phyloP scores from a whole-genome alignment of 2,888 invertebrate species.

The Helleia helle region DNA sequence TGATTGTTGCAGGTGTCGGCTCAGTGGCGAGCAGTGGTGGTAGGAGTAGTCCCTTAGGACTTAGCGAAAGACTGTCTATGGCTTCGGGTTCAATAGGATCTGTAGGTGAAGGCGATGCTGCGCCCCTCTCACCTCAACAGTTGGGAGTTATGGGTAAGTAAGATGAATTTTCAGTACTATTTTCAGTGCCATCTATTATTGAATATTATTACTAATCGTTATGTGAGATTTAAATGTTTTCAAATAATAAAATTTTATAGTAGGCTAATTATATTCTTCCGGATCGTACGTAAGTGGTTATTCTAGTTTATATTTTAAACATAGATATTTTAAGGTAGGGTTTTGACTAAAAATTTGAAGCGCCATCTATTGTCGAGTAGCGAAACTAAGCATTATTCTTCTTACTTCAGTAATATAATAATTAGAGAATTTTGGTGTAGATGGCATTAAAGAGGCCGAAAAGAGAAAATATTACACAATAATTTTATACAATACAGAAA shows the following conservation, averaged over 20 bases:
- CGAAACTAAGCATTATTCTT: conserved; percentile 17
- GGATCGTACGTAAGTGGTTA: too few species aligned
- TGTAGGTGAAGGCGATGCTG: conserved; percentile 74
- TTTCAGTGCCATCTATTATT: conserved; percentile 27
- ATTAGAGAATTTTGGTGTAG: conserved; percentile 12
- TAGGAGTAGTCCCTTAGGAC: conserved; percentile 73
- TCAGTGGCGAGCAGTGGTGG: conserved; percentile 81
- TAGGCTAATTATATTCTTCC: too few species aligned
- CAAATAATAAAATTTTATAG: not conserved
- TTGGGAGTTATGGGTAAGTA: conserved; percentile 91
- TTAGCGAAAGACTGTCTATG: conserved; percentile 79
- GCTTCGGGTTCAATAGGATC: conserved; percentile 79
- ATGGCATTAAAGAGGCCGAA: conserved; percentile 20
- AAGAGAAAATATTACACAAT: too few species aligned
- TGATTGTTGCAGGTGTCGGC: conserved; percentile 68
- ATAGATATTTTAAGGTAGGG: not conserved
- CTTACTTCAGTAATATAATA: not conserved
- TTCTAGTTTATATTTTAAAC: too few species aligned
- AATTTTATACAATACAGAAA: too few species aligned
- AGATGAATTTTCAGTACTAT: conserved; percentile 1
- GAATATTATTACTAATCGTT: conserved; percentile 14
- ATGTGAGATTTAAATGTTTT: not conserved
- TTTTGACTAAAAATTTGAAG: conserved; percentile 27
- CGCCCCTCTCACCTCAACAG: conserved; percentile 87
- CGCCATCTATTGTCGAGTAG: conserved; percentile 49